These are phyloP conservation scores for Pseudorectes ferrugineus DNA, from an alignment of 2,113 vertebrate genomes.

Conservation along the genomic window DNA sequence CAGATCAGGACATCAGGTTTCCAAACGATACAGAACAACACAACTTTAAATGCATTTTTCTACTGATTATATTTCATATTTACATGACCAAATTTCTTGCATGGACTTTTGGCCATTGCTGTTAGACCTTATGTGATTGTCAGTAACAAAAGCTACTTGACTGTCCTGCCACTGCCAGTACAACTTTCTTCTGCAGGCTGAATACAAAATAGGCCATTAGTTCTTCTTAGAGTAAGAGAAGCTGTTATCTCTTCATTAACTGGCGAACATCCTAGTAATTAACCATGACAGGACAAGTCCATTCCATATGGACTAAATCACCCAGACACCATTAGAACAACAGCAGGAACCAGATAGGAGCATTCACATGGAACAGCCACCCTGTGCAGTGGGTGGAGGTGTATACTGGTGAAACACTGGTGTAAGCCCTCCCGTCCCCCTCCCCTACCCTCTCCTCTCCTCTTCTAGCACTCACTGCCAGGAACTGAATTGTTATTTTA, in stretches of 20 bases:
- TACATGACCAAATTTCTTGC: neutral
- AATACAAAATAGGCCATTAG: neutral
- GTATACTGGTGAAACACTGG: neutral
- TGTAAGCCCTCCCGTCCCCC: neutral
- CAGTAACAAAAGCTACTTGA: neutral
- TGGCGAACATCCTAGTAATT: constrained; percentile 28
- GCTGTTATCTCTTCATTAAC: constrained; percentile 36
- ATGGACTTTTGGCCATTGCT: neutral
- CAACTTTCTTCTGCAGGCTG: neutral
- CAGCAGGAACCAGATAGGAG: neutral
- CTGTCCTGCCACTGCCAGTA: neutral
- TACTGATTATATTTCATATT: neutral
- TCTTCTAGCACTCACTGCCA: neutral
- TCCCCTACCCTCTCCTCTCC: no score
- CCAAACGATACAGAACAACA: neutral
- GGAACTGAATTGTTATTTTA: neutral
- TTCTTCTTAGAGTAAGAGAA: neutral
- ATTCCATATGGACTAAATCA: constrained; percentile 20
- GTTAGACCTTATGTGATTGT: neutral
- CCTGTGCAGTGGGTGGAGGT: neutral
- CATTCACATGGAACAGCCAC: neutral
- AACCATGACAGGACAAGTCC: constrained; percentile 21
- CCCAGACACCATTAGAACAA: neutral
- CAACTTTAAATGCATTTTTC: neutral
- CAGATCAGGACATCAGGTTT: neutral